These are phyloP conservation scores for Sorex maritimensis DNA, from an alignment of 2,797 vertebrate species.

Conservation along the genomic window DNA sequence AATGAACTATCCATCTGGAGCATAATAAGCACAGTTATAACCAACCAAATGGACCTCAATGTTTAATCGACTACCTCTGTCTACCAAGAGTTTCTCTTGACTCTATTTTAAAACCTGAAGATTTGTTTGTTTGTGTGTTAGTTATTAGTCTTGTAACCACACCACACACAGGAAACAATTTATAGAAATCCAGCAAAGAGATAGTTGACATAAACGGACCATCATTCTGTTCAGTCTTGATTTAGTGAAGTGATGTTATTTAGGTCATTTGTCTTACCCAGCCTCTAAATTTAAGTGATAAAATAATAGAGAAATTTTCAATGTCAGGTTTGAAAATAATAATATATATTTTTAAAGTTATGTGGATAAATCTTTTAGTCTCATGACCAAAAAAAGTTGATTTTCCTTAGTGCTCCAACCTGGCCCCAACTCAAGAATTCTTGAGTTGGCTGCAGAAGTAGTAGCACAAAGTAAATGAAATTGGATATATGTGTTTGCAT, in stretches of 20 bases:
- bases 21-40: constrained; percentile 62
- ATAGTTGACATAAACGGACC: neutral
- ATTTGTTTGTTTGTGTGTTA: neutral
- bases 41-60: constrained; percentile 74
- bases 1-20: constrained; percentile 67
- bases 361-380: neutral
- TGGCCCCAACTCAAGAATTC: neutral
- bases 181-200: neutral
- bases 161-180: neutral
- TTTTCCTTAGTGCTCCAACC: neutral
- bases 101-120: neutral
- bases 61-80: constrained; percentile 84
- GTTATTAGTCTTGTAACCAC: neutral
- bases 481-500: neutral
- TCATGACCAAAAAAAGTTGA: neutral
- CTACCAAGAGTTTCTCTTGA: constrained; percentile 62
- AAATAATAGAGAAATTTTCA: constrained; percentile 34
- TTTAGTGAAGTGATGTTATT: constrained; percentile 17
- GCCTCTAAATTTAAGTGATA: neutral
- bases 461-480: neutral
- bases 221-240: neutral
- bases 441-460: neutral
- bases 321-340: neutral
- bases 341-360: neutral
- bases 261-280: neutral